Base-by-base conservation (phyloP, 2,113 vertebrate species). In the Zosterops hypoxanthus region DNA sequence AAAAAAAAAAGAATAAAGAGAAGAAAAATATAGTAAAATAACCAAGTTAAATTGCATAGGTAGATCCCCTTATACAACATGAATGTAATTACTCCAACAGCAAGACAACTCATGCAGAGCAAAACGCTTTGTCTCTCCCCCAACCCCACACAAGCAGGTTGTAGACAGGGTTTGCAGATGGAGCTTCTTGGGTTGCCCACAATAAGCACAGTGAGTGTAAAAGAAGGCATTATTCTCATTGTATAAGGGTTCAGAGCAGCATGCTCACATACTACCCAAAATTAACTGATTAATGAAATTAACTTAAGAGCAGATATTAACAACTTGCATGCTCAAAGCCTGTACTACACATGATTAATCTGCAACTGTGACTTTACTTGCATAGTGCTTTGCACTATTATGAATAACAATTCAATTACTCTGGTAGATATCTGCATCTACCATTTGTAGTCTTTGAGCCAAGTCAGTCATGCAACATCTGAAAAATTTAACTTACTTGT, bases 161-260 rank as follows among this genome's bases (percentile, higher is more conserved):
- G 78, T 90, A 84, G 39, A 78, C 69, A 80, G 47, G 63, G 75
- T 55, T 76, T 79, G 44, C 83, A 88, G 60, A 88, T 59, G 50
- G 86, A 96, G 44, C 34, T 92, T 77, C 86, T 78, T 8, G 8
- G 29, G 59, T 12, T 92, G 68, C 59, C 55, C 18, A 2, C 36
- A 71, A n/a, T 41, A 81, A 90, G 47, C 49, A 82, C 36, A 66
- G 25, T 9, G 29, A 66, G 34, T 25, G 8, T 52, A 66, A 93
- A 92, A 84, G 68, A 25, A n/a, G 39, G 92, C 19, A 41, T 89
- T 95, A 97, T 97, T 97, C 95, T 97, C 96, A 97, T 98, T 98
- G 98, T 98, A 98, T 98, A 98, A 98, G 98, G 98, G 98, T 96
- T 98, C 93, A 92, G 94, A 97, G 97, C 97, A 97, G 97, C 96